Conservation (phyloP, 2,888 invertebrate genomes). For the Conomelus anceps region DNA sequence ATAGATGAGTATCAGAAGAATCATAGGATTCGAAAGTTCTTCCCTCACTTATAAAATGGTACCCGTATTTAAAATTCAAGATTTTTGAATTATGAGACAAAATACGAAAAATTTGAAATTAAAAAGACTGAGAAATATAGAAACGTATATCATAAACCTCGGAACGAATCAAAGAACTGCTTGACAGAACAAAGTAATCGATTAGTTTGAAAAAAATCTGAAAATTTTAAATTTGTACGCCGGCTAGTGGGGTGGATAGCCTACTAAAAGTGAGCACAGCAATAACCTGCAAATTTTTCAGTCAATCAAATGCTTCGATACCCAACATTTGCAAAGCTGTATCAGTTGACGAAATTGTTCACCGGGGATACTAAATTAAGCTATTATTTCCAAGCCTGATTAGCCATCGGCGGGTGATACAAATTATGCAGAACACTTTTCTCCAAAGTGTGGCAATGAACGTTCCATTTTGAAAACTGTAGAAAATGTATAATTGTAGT, state of each 20-base stretch:
- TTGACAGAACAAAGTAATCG: background rate
- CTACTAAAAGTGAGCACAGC: background rate
- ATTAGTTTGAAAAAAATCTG: background rate
- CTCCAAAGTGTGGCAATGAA: background rate
- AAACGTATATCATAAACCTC: background rate
- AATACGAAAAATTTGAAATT: too few relatives aligned
- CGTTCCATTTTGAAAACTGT: background rate
- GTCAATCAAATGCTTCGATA: background rate
- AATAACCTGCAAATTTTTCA: background rate
- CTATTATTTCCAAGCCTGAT: background rate
- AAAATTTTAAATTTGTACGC: background rate
- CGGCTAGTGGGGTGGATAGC: background rate
- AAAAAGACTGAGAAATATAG: too few relatives aligned
- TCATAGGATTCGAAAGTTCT: too few relatives aligned
- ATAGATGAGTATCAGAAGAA: too few relatives aligned
- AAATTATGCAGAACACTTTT: background rate
- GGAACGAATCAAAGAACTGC: background rate
- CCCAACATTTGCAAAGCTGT: background rate
- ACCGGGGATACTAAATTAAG: background rate
- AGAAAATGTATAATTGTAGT: background rate
- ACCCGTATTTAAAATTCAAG: too few relatives aligned
- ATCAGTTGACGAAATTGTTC: too few relatives aligned
- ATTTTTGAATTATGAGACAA: too few relatives aligned
- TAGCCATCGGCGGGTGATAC: background rate
- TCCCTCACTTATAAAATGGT: too few relatives aligned